phyloP scores from a whole-genome alignment of 1,140 invertebrate genomes.

The Lordiphosa mommai region DNA sequence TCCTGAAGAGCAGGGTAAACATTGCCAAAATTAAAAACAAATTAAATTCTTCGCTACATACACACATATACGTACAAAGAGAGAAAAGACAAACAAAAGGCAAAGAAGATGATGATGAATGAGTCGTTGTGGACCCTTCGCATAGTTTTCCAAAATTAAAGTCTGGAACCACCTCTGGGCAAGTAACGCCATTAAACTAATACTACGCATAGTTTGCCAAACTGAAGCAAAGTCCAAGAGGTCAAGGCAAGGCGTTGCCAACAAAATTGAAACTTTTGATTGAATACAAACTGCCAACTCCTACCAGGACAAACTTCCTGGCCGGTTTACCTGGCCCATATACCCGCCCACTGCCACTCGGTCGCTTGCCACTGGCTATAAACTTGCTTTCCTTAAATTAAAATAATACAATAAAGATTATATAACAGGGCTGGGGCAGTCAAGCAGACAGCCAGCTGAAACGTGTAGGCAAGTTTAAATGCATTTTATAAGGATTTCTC shows the following conservation, averaged over 20 bases:
- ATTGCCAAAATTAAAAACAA: slow-evolving; percentile 68
- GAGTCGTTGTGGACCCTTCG: slow-evolving; percentile 11
- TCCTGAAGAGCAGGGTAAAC: slow-evolving; percentile 32
- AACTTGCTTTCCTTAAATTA: slow-evolving; percentile 74
- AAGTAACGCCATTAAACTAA: slow-evolving; percentile 60
- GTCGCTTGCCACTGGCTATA: slow-evolving; percentile 24
- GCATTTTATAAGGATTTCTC: slow-evolving; percentile 1
- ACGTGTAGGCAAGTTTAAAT: not conserved
- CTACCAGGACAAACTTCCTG: slow-evolving; percentile 40
- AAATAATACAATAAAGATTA: slow-evolving; percentile 77
- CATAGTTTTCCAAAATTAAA: slow-evolving; percentile 67
- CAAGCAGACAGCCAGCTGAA: slow-evolving; percentile 11
- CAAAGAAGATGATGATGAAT: slow-evolving; percentile 19
- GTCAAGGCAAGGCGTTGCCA: slow-evolving; percentile 21
- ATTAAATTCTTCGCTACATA: slow-evolving; percentile 62
- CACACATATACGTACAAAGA: slow-evolving; percentile 15
- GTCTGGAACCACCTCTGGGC: slow-evolving; percentile 17
- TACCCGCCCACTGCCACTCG: not conserved
- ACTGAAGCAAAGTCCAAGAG: slow-evolving; percentile 23
- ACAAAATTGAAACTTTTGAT: slow-evolving; percentile 75
- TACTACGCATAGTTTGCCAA: slow-evolving; percentile 63
- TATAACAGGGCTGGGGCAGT: slow-evolving; percentile 34
- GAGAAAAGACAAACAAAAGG: slow-evolving; percentile 25
- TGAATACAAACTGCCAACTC: slow-evolving; percentile 76
- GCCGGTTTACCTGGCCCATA: slow-evolving; percentile 19